phyloP scores from a whole-genome alignment of 2,888 invertebrate species.

The Philonicus albiceps region DNA sequence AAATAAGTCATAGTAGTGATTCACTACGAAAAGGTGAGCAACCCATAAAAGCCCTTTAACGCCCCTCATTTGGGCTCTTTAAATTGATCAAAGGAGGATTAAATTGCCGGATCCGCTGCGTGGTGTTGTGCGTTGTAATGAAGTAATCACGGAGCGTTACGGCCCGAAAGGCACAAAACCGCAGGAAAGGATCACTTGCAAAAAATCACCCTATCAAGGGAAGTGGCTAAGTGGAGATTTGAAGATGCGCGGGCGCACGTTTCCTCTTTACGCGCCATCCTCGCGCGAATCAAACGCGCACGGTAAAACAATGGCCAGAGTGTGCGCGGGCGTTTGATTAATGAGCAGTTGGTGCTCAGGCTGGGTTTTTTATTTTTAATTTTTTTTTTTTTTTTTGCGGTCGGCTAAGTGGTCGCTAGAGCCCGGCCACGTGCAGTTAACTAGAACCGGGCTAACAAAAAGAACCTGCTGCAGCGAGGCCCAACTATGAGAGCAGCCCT shows the following conservation, averaged over 20 bases:
- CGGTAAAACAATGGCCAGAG: conserved; percentile 13
- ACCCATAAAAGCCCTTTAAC: neutral
- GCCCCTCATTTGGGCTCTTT: neutral
- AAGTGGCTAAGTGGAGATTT: conserved; percentile 37
- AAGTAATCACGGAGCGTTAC: neutral
- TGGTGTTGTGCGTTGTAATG: neutral
- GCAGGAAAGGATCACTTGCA: conserved; percentile 7
- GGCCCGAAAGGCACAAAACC: neutral
- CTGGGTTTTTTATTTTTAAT: too few species aligned
- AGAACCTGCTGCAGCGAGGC: conserved; percentile 3
- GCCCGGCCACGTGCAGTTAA: conserved; percentile 30
- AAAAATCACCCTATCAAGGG: conserved; percentile 25
- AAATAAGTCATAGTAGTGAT: neutral
- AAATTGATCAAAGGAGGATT: conserved; percentile 26
- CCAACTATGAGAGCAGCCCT: neutral
- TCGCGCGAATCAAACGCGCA: neutral
- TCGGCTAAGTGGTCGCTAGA: conserved; percentile 7
- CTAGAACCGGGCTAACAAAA: neutral
- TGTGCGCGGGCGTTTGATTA: conserved; percentile 33
- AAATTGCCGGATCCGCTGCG: conserved; percentile 39
- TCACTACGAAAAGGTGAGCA: neutral
- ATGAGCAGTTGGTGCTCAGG: neutral
- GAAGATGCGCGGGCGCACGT: conserved; percentile 39
- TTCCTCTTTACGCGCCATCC: conserved; percentile 29
- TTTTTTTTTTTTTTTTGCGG: conserved; percentile 27